Conservation (phyloP, 2,888 invertebrate genomes). For the Ochropacha duplaris region DNA sequence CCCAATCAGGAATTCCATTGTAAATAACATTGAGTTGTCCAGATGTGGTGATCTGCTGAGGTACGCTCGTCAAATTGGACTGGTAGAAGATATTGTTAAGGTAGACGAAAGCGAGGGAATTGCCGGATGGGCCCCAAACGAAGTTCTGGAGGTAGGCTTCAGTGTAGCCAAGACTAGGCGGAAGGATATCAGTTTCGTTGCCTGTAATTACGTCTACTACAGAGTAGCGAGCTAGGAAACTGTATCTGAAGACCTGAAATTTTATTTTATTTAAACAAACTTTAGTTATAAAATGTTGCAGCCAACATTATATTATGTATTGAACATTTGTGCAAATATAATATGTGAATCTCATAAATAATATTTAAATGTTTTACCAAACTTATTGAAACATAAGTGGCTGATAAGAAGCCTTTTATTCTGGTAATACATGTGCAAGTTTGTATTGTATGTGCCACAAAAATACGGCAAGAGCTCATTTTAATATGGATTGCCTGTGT, state of each 20-base stretch:
- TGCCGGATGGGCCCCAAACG: constrained; percentile 90
- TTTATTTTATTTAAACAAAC: background rate
- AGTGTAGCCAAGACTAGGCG: constrained; percentile 46
- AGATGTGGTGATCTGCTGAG: constrained; percentile 84
- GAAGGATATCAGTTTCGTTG: constrained; percentile 51
- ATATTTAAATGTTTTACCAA: background rate
- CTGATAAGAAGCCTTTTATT: too few relatives aligned
- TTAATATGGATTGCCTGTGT: too few relatives aligned
- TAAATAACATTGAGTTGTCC: constrained; percentile 85
- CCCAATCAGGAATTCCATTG: constrained; percentile 97
- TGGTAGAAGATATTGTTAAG: constrained; percentile 91
- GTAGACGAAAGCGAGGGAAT: constrained; percentile 87
- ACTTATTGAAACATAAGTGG: background rate
- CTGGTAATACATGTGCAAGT: too few relatives aligned
- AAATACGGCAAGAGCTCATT: too few relatives aligned
- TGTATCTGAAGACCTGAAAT: constrained; percentile 89
- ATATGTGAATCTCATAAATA: background rate
- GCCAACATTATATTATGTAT: background rate
- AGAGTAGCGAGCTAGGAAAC: constrained; percentile 89
- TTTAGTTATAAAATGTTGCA: background rate
- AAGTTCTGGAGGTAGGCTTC: constrained; percentile 85
- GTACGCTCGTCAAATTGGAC: constrained; percentile 63
- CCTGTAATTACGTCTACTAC: constrained; percentile 85
- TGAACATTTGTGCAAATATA: background rate
- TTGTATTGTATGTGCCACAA: too few relatives aligned